Conservation (phyloP, 2,888 invertebrate genomes). For the Oxytorus armatus region DNA sequence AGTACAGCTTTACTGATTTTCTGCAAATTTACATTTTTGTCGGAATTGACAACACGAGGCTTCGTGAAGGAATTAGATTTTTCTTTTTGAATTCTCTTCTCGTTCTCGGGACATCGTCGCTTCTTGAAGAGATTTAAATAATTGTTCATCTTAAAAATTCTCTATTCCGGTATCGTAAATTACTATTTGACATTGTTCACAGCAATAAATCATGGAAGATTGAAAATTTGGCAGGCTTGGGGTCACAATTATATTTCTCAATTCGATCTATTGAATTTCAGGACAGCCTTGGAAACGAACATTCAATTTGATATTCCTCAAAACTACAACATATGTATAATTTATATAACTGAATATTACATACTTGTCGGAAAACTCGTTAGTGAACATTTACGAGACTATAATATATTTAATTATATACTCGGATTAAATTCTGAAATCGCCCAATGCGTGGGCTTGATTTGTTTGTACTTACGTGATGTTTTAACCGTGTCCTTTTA, state of each 20-base stretch:
- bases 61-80: no score
- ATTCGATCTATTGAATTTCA: not conserved
- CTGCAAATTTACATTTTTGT: no score
- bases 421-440: slow-evolving; percentile 42
- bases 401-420: slow-evolving; percentile 22
- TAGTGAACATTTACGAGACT: slow-evolving; percentile 19
- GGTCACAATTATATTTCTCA: not conserved
- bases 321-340: slow-evolving; percentile 7
- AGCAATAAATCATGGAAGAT: not conserved
- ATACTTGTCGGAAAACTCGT: slow-evolving; percentile 38
- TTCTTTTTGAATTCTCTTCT: not conserved
- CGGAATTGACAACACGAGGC: no score
- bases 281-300: not conserved
- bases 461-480: slow-evolving; percentile 70
- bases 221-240: not conserved
- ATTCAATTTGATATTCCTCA: not conserved
- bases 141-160: not conserved
- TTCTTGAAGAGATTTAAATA: not conserved
- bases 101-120: not conserved
- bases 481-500: slow-evolving; percentile 70
- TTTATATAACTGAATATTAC: slow-evolving; percentile 19
- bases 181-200: not conserved
- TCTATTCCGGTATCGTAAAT: not conserved
- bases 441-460: slow-evolving; percentile 67
- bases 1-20: no score